Percentiles rank a stretch among this genome's conserved stretches.
Conservation (phyloP, 2,797 vertebrate genomes). For the Vespertilio murinus region DNA sequence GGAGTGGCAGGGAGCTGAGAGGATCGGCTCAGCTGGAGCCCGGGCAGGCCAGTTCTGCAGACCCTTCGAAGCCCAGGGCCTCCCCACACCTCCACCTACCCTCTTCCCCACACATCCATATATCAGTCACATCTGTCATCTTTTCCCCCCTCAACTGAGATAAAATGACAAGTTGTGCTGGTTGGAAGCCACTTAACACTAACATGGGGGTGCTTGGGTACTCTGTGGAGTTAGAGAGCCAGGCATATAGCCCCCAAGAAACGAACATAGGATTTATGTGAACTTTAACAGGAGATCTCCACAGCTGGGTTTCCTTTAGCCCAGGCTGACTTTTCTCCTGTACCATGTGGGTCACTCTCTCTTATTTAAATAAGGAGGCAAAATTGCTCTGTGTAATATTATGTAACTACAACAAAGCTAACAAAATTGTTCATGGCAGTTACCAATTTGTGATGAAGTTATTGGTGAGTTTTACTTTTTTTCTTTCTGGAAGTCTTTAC, state of each 20-base stretch:
- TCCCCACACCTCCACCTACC: too few species aligned
- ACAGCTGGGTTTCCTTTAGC: not conserved
- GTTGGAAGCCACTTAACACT: not conserved
- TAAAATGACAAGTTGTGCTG: not conserved
- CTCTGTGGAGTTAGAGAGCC: not conserved
- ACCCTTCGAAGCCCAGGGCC: not conserved
- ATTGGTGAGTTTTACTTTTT: not conserved
- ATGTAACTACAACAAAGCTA: not conserved
- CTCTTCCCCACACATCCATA: not conserved
- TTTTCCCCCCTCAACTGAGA: not conserved
- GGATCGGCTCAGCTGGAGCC: not conserved
- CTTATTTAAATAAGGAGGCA: not conserved
- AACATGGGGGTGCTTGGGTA: not conserved
- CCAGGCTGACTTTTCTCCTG: not conserved
- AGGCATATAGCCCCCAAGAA: not conserved
- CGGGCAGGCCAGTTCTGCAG: not conserved
- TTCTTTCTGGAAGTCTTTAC: not conserved
- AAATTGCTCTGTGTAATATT: not conserved
- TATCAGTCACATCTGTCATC: not conserved
- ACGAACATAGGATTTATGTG: not conserved
- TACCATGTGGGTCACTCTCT: not conserved
- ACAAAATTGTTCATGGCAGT: not conserved
- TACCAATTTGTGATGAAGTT: not conserved
- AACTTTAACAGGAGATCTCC: not conserved
- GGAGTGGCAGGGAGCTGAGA: not conserved